phyloP scores from a whole-genome alignment of 2,888 invertebrate species.

The Lordiphosa fenestrarum region DNA sequence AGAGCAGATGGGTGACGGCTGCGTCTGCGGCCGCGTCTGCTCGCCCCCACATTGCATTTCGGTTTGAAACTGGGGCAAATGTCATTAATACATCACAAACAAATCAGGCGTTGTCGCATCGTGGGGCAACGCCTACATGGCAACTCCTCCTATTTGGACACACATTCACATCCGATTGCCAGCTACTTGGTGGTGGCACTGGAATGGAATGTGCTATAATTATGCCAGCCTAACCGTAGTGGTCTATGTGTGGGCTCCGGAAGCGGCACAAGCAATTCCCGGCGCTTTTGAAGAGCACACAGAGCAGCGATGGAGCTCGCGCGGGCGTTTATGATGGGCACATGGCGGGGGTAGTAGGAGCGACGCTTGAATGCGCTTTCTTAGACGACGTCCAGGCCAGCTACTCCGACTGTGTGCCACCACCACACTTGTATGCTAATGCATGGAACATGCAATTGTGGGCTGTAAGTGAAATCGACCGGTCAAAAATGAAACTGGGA shows the following conservation, averaged over 20 bases:
- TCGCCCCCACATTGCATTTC: conserved; percentile 41
- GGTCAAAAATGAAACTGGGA: too few relatives aligned
- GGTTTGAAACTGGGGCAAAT: conserved; percentile 64
- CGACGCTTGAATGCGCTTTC: conserved; percentile 39
- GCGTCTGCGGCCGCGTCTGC: not conserved
- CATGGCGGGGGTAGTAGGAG: conserved; percentile 11
- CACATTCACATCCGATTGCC: conserved; percentile 67
- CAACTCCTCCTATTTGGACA: conserved; percentile 39
- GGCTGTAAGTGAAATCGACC: too few relatives aligned
- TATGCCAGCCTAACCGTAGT: conserved; percentile 45
- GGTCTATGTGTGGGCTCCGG: conserved; percentile 51
- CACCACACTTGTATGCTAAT: too few relatives aligned
- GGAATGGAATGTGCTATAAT: conserved; percentile 62
- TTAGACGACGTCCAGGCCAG: conserved; percentile 4
- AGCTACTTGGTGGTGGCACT: conserved; percentile 51
- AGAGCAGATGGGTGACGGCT: conserved; percentile 16
- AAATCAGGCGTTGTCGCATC: conserved; percentile 17
- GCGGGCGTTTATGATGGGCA: conserved; percentile 2
- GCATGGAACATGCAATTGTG: too few relatives aligned
- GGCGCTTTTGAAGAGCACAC: conserved; percentile 10
- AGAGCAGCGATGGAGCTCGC: not conserved
- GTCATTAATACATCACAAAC: conserved; percentile 70
- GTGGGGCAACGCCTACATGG: conserved; percentile 47
- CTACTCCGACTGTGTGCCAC: too few relatives aligned
- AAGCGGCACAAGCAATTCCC: conserved; percentile 44